Base-by-base conservation (phyloP, 2,888 invertebrate species). In the Dryobota labecula region DNA sequence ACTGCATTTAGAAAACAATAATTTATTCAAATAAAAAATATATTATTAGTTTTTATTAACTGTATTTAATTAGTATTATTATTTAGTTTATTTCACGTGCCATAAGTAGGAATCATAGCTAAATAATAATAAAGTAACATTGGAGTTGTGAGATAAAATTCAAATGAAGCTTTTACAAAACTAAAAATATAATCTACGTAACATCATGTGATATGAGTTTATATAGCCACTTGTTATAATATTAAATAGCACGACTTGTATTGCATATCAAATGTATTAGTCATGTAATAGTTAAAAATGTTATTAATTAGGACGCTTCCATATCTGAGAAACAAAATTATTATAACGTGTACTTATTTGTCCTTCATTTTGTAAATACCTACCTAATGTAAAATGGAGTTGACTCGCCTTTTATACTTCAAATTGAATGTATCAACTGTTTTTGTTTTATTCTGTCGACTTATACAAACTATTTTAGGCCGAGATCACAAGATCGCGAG, bases 191-290 rank as follows among this genome's bases (percentile, higher is more conserved):
- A 92, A 94, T 93, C 94, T 95, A 96, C 96, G 95, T 95, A 95
- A 95, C 91, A 91, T 94, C 93, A 89, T 96, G 95, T 96, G 95
- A 96, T 96, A 95, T 93, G 93, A 92, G 91, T 93, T 92, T 87
- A 82, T 93, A 91, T 94, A 94, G 90, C 92, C 94, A 94, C 95
- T 95, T 94, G 95, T 95, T 95, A 95, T 93, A 89, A 90, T 88
- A 87, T 88, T 92, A 89, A 90, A 91, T 94, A 94, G 95, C 94
- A 95, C 95, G 90, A 93, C 92, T 91, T 94, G 92, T 94, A 94
- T 93, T 94, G 95, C 95, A 96, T 95, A 96, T 95, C 95, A 96
- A 90, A 88, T 92, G 90, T 93, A 90, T 88, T 91, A 93, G 92
- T 88, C 87, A 89, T 90, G 83, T 91, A 88, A 88, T 92, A 91